Conservation (phyloP, 1,140 invertebrate genomes). For the Drosophila serrata region DNA sequence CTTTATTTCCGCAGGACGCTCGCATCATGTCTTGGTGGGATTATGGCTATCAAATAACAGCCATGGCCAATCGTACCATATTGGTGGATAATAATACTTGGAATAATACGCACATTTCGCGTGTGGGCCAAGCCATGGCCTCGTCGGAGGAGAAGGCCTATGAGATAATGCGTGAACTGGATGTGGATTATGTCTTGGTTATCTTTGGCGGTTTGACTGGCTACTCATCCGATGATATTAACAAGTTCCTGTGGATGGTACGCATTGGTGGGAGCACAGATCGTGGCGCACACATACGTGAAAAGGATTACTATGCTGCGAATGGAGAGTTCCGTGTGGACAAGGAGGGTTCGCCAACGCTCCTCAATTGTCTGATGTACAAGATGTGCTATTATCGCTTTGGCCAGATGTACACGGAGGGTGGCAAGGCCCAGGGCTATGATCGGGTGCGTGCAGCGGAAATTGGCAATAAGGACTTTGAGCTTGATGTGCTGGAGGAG, state of each 20-base stretch:
- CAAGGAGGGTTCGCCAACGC: conserved; percentile 93
- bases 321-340: conserved; percentile 98
- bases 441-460: conserved; percentile 96
- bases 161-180: conserved; percentile 98
- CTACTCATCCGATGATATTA: conserved; percentile 99
- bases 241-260: conserved; percentile 99
- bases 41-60: conserved; percentile 99
- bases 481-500: conserved; percentile 96
- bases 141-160: conserved; percentile 98
- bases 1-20: conserved; percentile 89
- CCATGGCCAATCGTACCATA: conserved; percentile 99
- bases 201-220: conserved; percentile 99
- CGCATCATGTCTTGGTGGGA: conserved; percentile 99
- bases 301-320: conserved; percentile 98
- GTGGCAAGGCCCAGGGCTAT: conserved; percentile 95
- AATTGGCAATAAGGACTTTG: conserved; percentile 98
- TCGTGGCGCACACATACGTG: conserved; percentile 96
- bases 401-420: conserved; percentile 96
- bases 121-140: conserved; percentile 99
- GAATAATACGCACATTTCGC: conserved; percentile 99
- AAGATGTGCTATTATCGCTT: conserved; percentile 99
- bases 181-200: conserved; percentile 99
- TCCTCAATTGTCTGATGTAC: conserved; percentile 98
- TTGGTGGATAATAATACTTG: conserved; percentile 99
- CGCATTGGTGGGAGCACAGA: conserved; percentile 98